phyloP scores from a whole-genome alignment of 2,113 vertebrate species.

The Picathartes gymnocephalus region DNA sequence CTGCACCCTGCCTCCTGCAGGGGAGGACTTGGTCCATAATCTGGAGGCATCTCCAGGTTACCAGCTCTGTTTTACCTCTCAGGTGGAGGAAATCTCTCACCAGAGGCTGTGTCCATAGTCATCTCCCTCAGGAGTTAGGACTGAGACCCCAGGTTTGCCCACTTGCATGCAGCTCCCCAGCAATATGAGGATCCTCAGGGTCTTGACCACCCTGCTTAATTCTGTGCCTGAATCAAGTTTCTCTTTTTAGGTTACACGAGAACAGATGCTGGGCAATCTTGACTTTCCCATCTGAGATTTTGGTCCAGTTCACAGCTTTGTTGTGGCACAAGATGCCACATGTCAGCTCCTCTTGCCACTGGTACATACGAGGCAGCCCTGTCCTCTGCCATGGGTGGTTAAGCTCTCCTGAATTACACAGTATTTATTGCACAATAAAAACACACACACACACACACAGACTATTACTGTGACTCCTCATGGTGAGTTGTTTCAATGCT shows the following conservation, averaged over 20 bases:
- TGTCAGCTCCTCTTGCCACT: background rate
- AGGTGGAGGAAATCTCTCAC: background rate
- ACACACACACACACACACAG: background rate
- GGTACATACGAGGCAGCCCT: fast-evolving
- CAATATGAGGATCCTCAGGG: background rate
- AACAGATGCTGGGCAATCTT: background rate
- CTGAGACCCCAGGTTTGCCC: background rate
- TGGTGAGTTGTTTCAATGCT: background rate
- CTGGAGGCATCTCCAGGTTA: background rate
- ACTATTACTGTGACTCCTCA: background rate
- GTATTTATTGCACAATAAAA: background rate
- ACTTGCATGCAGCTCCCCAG: background rate
- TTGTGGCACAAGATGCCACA: background rate
- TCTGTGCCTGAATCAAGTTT: background rate
- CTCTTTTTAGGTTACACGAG: background rate
- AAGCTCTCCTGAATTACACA: background rate
- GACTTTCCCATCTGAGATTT: background rate
- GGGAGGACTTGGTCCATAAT: background rate
- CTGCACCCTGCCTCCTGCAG: background rate
- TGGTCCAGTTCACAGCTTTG: background rate
- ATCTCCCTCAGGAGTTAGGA: background rate
- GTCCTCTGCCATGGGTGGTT: background rate
- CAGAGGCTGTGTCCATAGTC: background rate
- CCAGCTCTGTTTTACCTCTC: background rate
- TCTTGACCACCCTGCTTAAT: background rate